phyloP scores from a whole-genome alignment of 2,113 vertebrate genomes.

The Pelecanoides urinatrix region DNA sequence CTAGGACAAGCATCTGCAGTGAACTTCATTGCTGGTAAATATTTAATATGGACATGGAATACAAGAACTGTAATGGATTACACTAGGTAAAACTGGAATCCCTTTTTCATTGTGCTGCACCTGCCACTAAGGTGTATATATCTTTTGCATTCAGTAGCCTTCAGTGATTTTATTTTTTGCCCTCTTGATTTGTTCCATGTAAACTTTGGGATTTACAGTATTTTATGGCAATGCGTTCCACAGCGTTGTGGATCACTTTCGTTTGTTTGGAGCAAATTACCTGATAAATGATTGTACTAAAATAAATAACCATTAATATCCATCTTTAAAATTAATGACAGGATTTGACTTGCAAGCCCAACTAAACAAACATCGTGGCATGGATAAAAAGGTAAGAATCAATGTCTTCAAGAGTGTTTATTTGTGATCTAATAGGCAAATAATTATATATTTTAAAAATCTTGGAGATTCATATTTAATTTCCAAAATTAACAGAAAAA shows the following conservation, averaged over 20 bases:
- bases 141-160: background rate
- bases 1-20: background rate
- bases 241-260: background rate
- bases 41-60: background rate
- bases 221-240: background rate
- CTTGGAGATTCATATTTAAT: background rate
- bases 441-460: background rate
- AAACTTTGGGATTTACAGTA: background rate
- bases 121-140: background rate
- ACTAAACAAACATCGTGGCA: background rate
- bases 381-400: background rate
- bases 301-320: background rate
- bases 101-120: background rate
- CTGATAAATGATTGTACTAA: background rate
- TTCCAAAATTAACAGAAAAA: background rate
- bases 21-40: background rate
- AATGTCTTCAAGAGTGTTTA: background rate
- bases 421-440: background rate
- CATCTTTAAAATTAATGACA: background rate
- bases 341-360: background rate
- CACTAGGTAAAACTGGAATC: background rate
- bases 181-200: background rate
- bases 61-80: background rate
- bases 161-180: background rate
- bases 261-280: background rate